Evolutionary conservation across 2,797 vertebrate genomes (phyloP).

Genomic region (Brotula barbata): DNA sequence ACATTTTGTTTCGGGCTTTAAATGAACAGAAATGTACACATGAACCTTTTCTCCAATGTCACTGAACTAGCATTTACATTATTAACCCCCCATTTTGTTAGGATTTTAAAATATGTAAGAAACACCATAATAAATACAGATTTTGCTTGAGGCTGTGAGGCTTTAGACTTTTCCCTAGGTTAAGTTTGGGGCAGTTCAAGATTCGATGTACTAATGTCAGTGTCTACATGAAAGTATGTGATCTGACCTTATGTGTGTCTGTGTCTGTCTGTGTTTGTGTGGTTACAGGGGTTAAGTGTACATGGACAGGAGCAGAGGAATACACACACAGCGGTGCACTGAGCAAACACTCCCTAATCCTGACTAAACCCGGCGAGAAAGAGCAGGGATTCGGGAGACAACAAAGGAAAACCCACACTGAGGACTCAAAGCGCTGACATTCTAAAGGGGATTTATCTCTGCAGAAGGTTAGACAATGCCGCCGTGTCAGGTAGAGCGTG

Average conservation of each 20-base stretch:
- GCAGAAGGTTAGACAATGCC: conserved; percentile 31
- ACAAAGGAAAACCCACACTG: conserved; percentile 55
- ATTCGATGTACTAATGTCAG: conserved; percentile 1
- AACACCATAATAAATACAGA: not conserved
- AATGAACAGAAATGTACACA: no score
- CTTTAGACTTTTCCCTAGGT: not conserved
- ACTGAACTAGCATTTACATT: no score
- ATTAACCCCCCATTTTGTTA: no score
- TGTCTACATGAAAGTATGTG: conserved; percentile 3
- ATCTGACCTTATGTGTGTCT: not conserved
- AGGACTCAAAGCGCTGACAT: conserved; percentile 27
- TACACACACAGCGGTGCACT: conserved; percentile 45
- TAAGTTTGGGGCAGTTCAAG: not conserved
- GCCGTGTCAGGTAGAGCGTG: conserved; percentile 10
- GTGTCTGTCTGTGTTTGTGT: no score
- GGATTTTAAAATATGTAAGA: not conserved
- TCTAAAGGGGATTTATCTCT: conserved; percentile 33
- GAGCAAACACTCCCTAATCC: conserved; percentile 69
- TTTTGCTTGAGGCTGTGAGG: not conserved
- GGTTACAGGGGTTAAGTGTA: conserved; percentile 8
- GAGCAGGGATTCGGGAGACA: conserved; percentile 62
- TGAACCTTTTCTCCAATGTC: no score
- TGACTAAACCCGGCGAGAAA: conserved; percentile 52
- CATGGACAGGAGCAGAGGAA: conserved; percentile 34
- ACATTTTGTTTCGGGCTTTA: no score